Evolutionary conservation across 1,140 invertebrate genomes (phyloP), one percentile per base, ranked within the genome.

Genomic region (Harpegnathos saltator): DNA sequence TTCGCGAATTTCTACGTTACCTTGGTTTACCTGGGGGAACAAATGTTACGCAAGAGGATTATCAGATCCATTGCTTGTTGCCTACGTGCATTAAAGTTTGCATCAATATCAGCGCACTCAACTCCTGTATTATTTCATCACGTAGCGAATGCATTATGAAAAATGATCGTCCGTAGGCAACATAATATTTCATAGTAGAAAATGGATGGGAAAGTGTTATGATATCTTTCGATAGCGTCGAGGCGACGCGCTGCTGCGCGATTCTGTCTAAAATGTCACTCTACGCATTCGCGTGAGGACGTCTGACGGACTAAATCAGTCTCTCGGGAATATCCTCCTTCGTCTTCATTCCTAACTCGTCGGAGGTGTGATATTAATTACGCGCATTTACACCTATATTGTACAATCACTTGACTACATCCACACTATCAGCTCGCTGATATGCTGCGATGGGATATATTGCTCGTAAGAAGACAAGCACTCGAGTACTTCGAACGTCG

Each of bases 41-140:
- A 80, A 80, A 59, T 58, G 52, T 44, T 69, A 24, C 65, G 22
- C 65, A 80, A 80, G 65, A 71, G 65, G 65, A 80, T 78, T 69
- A 78, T 80, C 65, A 48, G 59, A 26, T n/a, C 24, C 22, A 29
- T 58, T 69, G 24, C 52, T 71, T 58, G 65, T 69, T 56, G 52
- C 38, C 29, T 29, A 69, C 24, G 22, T 80, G 52, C 17, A 26
- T 78, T n/a, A 24, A 80, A 80, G 69, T 69, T 80, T 44, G 14
- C 52, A 80, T 71, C 38, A 71, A n/a, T 69, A 38, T 80, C 54
- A 77, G 69, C 71, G 29, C 26, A 48, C 44, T 77, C 12, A n/a
- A 24, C n/a, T 58, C 29, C 19, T 29, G 7, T 58, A 44, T 63
- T 24, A 65, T 58, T 48, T 11, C n/a, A 17, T 15, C 22, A 17